phyloP scores from a whole-genome alignment of 2,113 vertebrate genomes.

The Lepus timidus region DNA sequence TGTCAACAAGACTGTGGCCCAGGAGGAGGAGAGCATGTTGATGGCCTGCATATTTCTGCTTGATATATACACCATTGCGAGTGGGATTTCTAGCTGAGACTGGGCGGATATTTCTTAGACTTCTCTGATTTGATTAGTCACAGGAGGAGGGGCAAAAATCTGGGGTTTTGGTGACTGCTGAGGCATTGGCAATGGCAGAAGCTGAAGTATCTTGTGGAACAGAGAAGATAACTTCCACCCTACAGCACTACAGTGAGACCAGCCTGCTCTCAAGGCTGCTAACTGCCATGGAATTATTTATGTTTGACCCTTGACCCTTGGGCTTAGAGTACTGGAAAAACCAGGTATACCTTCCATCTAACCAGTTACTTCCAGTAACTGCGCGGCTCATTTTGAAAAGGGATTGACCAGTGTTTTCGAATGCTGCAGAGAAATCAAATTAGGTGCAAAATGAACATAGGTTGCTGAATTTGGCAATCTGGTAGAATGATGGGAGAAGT shows the following conservation, averaged over 20 bases:
- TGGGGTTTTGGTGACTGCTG: background rate
- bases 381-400: too few relatives aligned
- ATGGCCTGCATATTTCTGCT: background rate
- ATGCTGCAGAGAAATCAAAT: too few relatives aligned
- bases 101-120: background rate
- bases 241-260: background rate
- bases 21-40: constrained; percentile 57
- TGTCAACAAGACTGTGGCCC: background rate
- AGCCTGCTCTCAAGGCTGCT: background rate
- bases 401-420: too few relatives aligned
- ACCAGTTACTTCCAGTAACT: too few relatives aligned
- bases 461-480: too few relatives aligned
- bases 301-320: constrained; percentile 68
- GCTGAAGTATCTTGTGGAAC: background rate
- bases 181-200: background rate
- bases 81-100: background rate
- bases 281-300: constrained; percentile 65
- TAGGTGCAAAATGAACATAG: too few relatives aligned
- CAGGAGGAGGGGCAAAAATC: background rate
- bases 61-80: background rate
- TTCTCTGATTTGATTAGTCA: constrained; percentile 10
- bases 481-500: too few relatives aligned
- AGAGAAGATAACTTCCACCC: background rate
- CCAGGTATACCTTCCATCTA: too few relatives aligned
- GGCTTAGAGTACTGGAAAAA: background rate